Evolutionary conservation across 2,797 vertebrate genomes (phyloP).

Genomic region (Platyrinchus mystaceus): DNA sequence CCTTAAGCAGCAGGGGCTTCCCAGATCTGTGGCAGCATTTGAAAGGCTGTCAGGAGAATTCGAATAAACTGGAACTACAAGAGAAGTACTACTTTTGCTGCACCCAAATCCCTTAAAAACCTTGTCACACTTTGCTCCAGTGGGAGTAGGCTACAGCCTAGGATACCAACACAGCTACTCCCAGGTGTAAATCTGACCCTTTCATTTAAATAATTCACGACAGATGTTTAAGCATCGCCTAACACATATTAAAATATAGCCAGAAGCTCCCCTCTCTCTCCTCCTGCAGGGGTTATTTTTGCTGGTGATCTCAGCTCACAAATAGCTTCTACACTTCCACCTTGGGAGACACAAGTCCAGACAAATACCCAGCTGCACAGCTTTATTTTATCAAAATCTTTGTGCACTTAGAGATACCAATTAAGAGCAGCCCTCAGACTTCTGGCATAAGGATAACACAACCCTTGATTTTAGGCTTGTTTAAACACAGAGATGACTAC

Average conservation of each 20-base stretch:
- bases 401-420: background rate
- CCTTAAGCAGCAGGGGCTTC: constrained; percentile 29
- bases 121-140: background rate
- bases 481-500: constrained; percentile 19
- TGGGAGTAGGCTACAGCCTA: background rate
- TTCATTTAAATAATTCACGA: constrained; percentile 18
- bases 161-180: background rate
- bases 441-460: constrained; percentile 12
- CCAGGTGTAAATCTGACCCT: background rate
- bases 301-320: constrained; percentile 34
- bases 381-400: constrained; percentile 31
- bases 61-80: background rate
- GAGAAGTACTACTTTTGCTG: background rate
- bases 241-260: constrained; percentile 32
- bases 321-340: constrained; percentile 26
- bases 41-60: background rate
- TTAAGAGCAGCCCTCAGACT: constrained; percentile 34
- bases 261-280: constrained; percentile 4
- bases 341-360: background rate
- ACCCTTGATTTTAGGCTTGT: constrained; percentile 41
- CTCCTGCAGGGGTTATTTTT: background rate
- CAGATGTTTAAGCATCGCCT: background rate
- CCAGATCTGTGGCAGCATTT: background rate
- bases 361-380: constrained; percentile 14
- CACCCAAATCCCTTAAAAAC: constrained; percentile 23